Base-by-base conservation (phyloP, 2,888 invertebrate species). In the Ochlodes sylvanus region DNA sequence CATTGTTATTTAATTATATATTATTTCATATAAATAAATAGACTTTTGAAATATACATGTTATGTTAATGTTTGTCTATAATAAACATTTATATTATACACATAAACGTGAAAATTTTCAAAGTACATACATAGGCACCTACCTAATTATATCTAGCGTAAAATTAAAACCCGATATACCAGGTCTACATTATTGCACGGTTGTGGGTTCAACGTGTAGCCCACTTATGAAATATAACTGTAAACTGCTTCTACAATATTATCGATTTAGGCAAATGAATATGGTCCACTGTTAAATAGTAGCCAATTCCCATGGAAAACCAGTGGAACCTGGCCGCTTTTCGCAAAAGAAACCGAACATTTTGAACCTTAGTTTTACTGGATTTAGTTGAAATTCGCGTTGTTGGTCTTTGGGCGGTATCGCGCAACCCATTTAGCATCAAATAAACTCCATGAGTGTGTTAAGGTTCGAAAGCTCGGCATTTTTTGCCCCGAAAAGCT, bases 21-120 rank as follows among this genome's bases (percentile, higher is more conserved):
- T 88, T 89, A 85, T 87, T 87, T 87, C 81, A 80, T 82, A 85
- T 87, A 89, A 87, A 90, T 88, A 88, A 88, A 88, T 76, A 87
- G 84, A 80, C 85, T 86, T 79, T 75, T 58, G 58, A 76, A 79
- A 61, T 78, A 78, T 76, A 82, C 79, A 82, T 80, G 84, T 83
- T 86, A 86, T 82, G 81, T 47, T 83, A 86, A 86, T 82, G 81
- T 47, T 77, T 77, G 79, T 80, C 84, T 85, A 85, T 77, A 73
- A 79, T 82, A 83, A 86, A 85, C 77, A 82, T 78, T 80, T 72
- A 75, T 82, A 84, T 77, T 81, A 80, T 86, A 86, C 83, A 86
- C 77, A 81, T 4, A 76, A 82, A 84, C 77, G 79, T 80, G 69
- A 73, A 77, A 72, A 79, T 75, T 83, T 84, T 82, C 68, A 76